Evolutionary conservation across 2,888 invertebrate species (phyloP).

Genomic region (Hoplodrina blanda): DNA sequence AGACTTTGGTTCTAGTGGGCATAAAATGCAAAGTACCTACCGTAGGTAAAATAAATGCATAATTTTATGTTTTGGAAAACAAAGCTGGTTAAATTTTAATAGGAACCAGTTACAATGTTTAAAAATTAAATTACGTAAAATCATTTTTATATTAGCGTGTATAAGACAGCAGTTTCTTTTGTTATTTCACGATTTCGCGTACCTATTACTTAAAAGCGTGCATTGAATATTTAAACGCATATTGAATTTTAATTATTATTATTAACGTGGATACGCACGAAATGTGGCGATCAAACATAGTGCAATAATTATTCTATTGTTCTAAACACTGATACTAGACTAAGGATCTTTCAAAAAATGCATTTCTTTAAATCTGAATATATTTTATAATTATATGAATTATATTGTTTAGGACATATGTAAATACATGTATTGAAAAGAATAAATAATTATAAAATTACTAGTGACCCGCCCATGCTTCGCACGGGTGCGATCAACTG

Average conservation of each 20-base stretch:
- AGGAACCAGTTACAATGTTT: not conserved
- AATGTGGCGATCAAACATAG: no score
- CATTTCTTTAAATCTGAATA: not conserved
- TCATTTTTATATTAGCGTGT: no score
- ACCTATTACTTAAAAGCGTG: no score
- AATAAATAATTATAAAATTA: not conserved
- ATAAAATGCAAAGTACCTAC: not conserved
- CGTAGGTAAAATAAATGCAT: no score
- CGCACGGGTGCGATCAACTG: not conserved
- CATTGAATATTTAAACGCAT: no score
- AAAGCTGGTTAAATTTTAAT: not conserved
- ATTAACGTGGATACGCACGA: no score
- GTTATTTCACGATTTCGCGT: no score
- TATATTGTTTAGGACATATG: not conserved
- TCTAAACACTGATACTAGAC: not conserved
- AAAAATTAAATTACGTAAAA: not conserved
- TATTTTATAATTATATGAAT: not conserved
- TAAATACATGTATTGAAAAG: not conserved
- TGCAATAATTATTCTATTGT: no score
- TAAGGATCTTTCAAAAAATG: not conserved
- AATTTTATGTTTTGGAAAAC: not conserved
- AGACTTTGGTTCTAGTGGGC: slow-evolving; percentile 36
- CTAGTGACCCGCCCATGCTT: not conserved
- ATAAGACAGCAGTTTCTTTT: no score
- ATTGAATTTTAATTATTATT: no score